A percentile compares a stretch with the other conserved stretches of the same genome.
These are phyloP conservation scores for Pocillopora verrucosa DNA, from an alignment of 64 coral and sea anemone species.

Conservation along the genomic window DNA sequence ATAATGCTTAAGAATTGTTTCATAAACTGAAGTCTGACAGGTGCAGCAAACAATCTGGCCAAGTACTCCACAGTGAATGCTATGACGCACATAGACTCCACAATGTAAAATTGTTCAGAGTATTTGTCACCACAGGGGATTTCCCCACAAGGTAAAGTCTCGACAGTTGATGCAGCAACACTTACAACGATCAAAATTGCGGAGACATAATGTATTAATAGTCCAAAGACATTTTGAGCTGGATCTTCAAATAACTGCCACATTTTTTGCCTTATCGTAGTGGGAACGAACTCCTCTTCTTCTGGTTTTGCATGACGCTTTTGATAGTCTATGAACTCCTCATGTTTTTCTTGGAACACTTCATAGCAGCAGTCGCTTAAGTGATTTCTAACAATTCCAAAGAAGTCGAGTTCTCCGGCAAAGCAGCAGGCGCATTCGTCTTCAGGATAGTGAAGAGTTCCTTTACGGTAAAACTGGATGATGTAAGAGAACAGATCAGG, in stretches of 20 bases:
- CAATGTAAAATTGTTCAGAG: constrained; percentile 48
- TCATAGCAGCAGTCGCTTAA: constrained; percentile 61
- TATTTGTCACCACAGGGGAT: constrained; percentile 73
- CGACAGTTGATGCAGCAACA: constrained; percentile 67
- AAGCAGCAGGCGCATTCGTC: constrained; percentile 78
- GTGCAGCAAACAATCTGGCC: constrained; percentile 64
- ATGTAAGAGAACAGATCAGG: constrained; percentile 73
- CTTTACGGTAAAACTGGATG: constrained; percentile 57
- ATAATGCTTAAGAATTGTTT: constrained; percentile 91
- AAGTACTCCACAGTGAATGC: constrained; percentile 83
- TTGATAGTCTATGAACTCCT: constrained; percentile 73
- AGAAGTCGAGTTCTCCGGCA: constrained; percentile 42
- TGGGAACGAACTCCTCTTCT: background rate
- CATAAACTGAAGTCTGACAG: constrained; percentile 61
- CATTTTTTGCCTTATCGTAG: constrained; percentile 60
- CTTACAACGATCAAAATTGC: constrained; percentile 83
- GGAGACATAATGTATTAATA: constrained; percentile 85
- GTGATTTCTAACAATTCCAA: constrained; percentile 47
- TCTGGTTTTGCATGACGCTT: constrained; percentile 51
- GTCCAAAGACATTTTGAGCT: constrained; percentile 61
- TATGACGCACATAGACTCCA: constrained; percentile 77
- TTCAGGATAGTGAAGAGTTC: constrained; percentile 63
- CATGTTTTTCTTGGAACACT: constrained; percentile 65
- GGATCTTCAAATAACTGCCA: constrained; percentile 95
- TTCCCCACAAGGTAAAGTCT: constrained; percentile 80